Evolutionary conservation across 2,888 invertebrate species (phyloP).

Genomic region (Leptopilina drosophilae): DNA sequence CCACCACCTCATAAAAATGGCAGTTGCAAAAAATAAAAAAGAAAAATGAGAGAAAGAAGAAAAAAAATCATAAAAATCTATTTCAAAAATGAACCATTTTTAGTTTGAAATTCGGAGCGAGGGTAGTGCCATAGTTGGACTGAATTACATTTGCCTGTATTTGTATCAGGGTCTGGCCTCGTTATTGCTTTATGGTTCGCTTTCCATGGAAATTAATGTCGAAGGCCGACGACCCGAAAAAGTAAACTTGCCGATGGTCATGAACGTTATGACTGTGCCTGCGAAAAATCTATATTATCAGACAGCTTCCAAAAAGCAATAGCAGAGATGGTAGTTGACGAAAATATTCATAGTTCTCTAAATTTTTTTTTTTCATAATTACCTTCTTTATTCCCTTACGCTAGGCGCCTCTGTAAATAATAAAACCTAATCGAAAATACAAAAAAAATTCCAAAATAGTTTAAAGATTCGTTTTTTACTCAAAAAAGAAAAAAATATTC

Average conservation of each 20-base stretch:
- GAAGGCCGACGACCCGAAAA: constrained; percentile 57
- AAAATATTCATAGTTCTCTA: not conserved
- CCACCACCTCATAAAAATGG: constrained; percentile 53
- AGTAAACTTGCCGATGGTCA: constrained; percentile 43
- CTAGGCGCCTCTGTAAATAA: too few relatives aligned
- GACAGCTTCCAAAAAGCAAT: not conserved
- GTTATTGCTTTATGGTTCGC: constrained; percentile 71
- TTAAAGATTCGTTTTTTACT: too few relatives aligned
- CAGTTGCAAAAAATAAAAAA: constrained; percentile 24
- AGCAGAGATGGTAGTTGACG: not conserved
- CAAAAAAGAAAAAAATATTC: too few relatives aligned
- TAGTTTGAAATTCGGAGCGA: constrained; percentile 61
- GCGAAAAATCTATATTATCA: constrained; percentile 17
- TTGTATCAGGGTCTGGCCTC: constrained; percentile 67
- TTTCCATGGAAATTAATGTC: constrained; percentile 56
- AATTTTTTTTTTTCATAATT: too few relatives aligned
- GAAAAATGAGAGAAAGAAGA: constrained; percentile 44
- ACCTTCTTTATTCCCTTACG: too few relatives aligned
- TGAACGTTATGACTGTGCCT: constrained; percentile 35
- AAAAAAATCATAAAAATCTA: constrained; percentile 72
- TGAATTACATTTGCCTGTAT: constrained; percentile 72
- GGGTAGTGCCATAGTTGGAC: constrained; percentile 47
- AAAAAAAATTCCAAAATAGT: too few relatives aligned
- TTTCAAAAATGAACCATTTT: constrained; percentile 64
- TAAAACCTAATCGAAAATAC: too few relatives aligned